A percentile compares a stretch with the other conserved stretches of the same genome.
phyloP scores from a whole-genome alignment of 2,888 invertebrate species.

The Hyposoter didymator region DNA sequence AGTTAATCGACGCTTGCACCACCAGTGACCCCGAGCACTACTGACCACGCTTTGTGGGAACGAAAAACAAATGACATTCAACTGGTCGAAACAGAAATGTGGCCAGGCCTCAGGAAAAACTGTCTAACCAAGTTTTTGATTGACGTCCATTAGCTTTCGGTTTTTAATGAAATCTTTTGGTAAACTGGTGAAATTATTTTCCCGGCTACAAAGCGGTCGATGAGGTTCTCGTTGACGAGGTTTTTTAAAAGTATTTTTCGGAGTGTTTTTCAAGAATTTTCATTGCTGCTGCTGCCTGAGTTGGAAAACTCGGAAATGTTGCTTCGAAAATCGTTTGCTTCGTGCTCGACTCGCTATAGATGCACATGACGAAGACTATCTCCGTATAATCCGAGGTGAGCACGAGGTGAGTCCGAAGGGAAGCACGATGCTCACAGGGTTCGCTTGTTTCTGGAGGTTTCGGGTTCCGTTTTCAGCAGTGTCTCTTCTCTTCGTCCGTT shows the following conservation, averaged over 20 bases:
- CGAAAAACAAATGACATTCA: not conserved
- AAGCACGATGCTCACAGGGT: conserved; percentile 33
- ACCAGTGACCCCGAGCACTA: not conserved
- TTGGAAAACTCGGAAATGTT: not conserved
- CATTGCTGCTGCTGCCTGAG: not conserved
- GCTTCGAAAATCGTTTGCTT: not conserved
- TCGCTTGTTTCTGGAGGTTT: conserved; percentile 38
- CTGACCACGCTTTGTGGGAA: not conserved
- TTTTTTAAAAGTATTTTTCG: not conserved
- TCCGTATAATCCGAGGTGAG: conserved; percentile 31
- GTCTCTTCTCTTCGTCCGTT: conserved; percentile 21
- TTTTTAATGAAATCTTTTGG: not conserved
- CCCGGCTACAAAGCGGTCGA: not conserved
- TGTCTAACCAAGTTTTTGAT: not conserved
- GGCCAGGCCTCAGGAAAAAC: not conserved
- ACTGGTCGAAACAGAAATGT: not conserved
- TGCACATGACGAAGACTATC: not conserved
- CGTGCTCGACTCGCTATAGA: not conserved
- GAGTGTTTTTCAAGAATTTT: not conserved
- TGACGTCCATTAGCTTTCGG: not conserved
- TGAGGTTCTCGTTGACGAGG: not conserved
- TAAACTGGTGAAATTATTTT: not conserved
- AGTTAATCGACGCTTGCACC: not conserved
- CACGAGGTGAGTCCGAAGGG: conserved; percentile 39
- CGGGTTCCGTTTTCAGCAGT: conserved; percentile 51